Conservation (phyloP, 2,888 invertebrate genomes). For the Tholera decimalis region DNA sequence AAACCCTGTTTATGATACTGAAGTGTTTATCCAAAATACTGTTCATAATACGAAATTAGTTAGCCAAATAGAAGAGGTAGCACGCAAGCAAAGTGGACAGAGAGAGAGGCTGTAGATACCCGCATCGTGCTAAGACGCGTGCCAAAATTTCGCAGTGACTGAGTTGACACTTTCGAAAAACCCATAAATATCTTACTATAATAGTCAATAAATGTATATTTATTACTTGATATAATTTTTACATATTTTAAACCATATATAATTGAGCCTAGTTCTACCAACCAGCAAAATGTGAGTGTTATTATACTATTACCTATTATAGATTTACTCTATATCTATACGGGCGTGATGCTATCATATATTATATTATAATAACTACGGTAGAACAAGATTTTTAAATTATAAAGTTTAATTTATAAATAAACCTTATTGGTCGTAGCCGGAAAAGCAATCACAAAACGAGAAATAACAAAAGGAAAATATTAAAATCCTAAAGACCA, state of each 20-base stretch:
- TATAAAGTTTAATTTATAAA: not conserved
- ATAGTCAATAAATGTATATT: not conserved
- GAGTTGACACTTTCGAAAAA: constrained; percentile 14
- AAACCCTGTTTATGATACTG: not conserved
- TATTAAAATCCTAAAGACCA: constrained; percentile 10
- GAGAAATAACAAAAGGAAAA: constrained; percentile 6
- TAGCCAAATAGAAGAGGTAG: constrained; percentile 1
- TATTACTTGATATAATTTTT: not conserved
- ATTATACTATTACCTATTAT: not conserved
- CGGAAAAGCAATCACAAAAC: not conserved
- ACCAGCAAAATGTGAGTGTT: not conserved
- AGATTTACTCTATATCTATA: not conserved
- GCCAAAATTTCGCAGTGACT: constrained; percentile 29
- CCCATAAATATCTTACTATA: constrained; percentile 1
- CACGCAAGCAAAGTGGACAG: constrained; percentile 4
- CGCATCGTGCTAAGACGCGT: constrained; percentile 40
- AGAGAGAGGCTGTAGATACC: constrained; percentile 2
- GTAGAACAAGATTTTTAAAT: not conserved
- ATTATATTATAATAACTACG: not conserved
- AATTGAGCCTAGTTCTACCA: not conserved
- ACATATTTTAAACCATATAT: not conserved
- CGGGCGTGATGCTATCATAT: not conserved
- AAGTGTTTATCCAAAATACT: not conserved
- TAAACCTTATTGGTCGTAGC: not conserved
- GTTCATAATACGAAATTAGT: not conserved